Evolutionary conservation across 2,888 invertebrate genomes (phyloP), one percentile per base, ranked within the genome.

Genomic region (Caenorhabditis plicata): DNA sequence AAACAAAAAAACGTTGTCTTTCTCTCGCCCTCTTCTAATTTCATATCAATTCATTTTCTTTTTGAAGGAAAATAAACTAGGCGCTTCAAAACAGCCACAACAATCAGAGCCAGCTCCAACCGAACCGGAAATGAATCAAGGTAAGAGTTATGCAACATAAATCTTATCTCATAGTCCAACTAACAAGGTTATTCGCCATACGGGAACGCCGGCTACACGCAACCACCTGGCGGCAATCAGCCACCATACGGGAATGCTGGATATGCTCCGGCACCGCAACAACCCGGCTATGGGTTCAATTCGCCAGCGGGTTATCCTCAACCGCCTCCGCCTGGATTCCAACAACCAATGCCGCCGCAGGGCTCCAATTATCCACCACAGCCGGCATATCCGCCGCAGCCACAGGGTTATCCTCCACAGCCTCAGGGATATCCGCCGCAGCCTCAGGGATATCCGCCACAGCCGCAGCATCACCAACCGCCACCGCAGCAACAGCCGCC

Each of bases 191-290:
- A 8, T 33, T 17, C 7, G n/a, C 8, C 9, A n/a, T 51, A 51
- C 32, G 54, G 55, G 35, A 55, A 48, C 35, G 61, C 39, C 8
- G 50, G 64, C 3, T 51, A 60, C 38, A 39, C 58, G 2, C 52
- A 58, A n/a, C 29, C 29, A 27, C 7, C 8, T 27, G 29, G 29
- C 22, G 48, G 47, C 2, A 33, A 33, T 8, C 56, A 56, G 26
- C 54, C 54, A 8, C 47, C 43, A 25, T 54, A 54, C 27, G 54
- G 54, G 1, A 50, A 33, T 4, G 42, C 17, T 7, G 43, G 35
- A 20, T 51, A 51, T 44, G 43, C 51, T 15, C 42, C 19, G 26
- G 13, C 45, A 7, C 40, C 52, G 22, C 43, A 43, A 43, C 13
- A 33, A 4, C 7, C 7, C 33, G n/a, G 33, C n/a, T 39, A 39